A percentile compares a stretch with the other conserved stretches of the same genome.
These are phyloP conservation scores for Premnoplex brunnescens DNA, from an alignment of 2,797 vertebrate genomes.

Conservation along the genomic window DNA sequence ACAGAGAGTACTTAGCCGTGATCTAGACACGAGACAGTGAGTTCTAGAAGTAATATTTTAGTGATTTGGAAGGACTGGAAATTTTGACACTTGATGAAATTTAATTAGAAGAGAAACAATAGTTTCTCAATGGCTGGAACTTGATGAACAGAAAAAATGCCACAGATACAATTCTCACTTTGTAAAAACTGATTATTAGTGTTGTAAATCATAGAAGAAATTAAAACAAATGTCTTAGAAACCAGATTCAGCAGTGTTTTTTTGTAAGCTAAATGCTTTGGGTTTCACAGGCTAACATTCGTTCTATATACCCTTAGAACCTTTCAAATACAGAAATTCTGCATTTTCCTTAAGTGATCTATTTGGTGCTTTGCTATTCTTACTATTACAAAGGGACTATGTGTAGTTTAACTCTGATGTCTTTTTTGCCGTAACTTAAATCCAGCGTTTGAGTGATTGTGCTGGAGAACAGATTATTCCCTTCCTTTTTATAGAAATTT, in stretches of 20 bases:
- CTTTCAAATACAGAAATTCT: neutral
- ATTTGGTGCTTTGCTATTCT: neutral
- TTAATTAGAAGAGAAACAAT: neutral
- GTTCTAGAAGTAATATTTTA: neutral
- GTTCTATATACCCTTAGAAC: neutral
- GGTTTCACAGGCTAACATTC: neutral
- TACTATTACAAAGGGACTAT: neutral
- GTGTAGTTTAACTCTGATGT: neutral
- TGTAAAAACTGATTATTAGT: neutral
- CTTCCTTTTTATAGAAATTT: neutral
- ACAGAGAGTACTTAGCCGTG: neutral
- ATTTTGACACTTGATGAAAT: neutral
- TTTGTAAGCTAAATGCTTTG: neutral
- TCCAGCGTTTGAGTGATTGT: neutral
- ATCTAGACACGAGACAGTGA: neutral
- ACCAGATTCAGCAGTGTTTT: neutral
- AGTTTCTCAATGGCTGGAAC: neutral
- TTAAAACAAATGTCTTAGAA: neutral
- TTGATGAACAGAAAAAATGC: neutral
- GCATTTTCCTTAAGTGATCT: neutral
- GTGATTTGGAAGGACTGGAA: neutral
- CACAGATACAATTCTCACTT: neutral
- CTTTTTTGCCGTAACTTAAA: neutral
- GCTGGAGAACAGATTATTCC: neutral
- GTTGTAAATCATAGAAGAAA: neutral